Evolutionary conservation across 2,888 invertebrate genomes (phyloP).

Genomic region (Pteria penguin): DNA sequence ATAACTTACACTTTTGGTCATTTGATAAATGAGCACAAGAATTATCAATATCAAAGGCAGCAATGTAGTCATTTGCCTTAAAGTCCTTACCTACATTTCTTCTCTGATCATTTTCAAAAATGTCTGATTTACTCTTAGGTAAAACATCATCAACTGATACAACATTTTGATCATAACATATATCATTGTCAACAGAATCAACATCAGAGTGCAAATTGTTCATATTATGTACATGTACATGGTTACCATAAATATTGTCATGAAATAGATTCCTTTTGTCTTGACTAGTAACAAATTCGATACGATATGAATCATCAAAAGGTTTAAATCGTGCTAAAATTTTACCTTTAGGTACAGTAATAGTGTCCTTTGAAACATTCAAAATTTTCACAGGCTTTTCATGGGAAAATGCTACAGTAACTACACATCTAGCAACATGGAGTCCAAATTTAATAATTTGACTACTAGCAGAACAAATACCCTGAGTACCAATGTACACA

Average conservation of each 20-base stretch:
- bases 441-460: slow-evolving; percentile 3
- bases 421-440: slow-evolving; percentile 19
- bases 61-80: neutral
- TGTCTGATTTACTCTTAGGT: too few species aligned
- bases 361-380: neutral
- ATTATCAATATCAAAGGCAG: neutral
- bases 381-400: slow-evolving; percentile 8
- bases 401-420: neutral
- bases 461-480: slow-evolving; percentile 21
- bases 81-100: too few species aligned
- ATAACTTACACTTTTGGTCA: neutral
- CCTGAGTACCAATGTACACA: slow-evolving; percentile 24
- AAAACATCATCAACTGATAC: too few species aligned
- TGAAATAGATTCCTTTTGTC: neutral
- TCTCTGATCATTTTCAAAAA: neutral
- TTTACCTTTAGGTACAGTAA: neutral
- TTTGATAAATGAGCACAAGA: slow-evolving; percentile 15
- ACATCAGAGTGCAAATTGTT: neutral
- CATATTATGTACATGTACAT: neutral
- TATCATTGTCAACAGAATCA: slow-evolving; percentile 10
- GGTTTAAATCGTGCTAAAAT: neutral
- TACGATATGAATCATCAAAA: slow-evolving; percentile 8
- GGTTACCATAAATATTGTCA: neutral
- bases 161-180: neutral
- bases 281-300: slow-evolving; percentile 5